A percentile compares a stretch with the other conserved stretches of the same genome.
Conservation (phyloP, 2,888 invertebrate species). For the Hoplodrina ambigua region DNA sequence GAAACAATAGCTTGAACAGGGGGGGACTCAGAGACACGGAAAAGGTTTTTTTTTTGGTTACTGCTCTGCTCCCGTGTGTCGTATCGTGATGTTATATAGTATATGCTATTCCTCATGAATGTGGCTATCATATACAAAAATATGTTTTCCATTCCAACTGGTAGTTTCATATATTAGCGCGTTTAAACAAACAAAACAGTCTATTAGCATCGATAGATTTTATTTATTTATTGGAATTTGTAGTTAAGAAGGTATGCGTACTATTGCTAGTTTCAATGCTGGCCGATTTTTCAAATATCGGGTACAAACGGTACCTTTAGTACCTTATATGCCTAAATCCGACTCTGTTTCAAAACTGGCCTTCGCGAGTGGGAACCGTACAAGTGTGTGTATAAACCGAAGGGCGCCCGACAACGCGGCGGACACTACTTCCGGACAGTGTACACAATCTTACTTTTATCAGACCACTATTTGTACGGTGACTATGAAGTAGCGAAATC, state of each 20-base stretch:
- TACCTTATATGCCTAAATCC: slow-evolving; percentile 18
- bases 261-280: too few species aligned
- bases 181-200: too few species aligned
- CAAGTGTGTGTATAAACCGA: slow-evolving; percentile 60
- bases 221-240: too few species aligned
- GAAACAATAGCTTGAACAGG: slow-evolving; percentile 36
- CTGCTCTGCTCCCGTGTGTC: too few species aligned
- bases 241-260: too few species aligned
- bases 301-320: neutral
- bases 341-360: slow-evolving; percentile 28
- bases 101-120: too few species aligned
- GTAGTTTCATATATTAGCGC: too few species aligned
- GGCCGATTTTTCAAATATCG: too few species aligned
- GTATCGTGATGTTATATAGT: too few species aligned
- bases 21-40: slow-evolving; percentile 4
- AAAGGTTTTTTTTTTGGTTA: neutral
- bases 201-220: too few species aligned
- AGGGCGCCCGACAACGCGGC: slow-evolving; percentile 32
- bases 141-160: too few species aligned
- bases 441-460: slow-evolving; percentile 59
- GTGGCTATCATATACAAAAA: too few species aligned
- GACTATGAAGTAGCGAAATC: slow-evolving; percentile 26
- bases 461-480: slow-evolving; percentile 57
- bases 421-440: slow-evolving; percentile 62
- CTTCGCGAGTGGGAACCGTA: slow-evolving; percentile 31